A percentile compares a stretch with the other conserved stretches of the same genome.
Conservation (phyloP, 2,888 invertebrate species). For the Chydorus sphaericus region DNA sequence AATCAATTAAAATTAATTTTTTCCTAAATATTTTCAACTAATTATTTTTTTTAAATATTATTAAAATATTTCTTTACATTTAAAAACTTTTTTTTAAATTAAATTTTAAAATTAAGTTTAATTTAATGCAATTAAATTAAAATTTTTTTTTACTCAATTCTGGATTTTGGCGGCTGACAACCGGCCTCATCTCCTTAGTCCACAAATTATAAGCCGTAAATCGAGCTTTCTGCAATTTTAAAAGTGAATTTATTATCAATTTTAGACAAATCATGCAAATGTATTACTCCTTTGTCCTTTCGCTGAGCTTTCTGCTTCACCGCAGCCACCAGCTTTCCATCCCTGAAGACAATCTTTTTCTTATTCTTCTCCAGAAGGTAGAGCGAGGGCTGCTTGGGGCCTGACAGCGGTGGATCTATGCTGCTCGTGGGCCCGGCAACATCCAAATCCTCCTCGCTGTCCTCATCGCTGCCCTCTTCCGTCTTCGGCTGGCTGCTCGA, state of each 20-base stretch:
- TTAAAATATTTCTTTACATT: too few species aligned
- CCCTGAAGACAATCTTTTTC: slow-evolving; percentile 55
- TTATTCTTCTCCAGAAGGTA: slow-evolving; percentile 66
- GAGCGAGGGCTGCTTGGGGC: slow-evolving; percentile 27
- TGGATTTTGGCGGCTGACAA: slow-evolving; percentile 52
- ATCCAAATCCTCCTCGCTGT: slow-evolving; percentile 16
- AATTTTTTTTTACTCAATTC: slow-evolving; percentile 44
- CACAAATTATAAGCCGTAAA: slow-evolving; percentile 84
- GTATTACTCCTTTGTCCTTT: slow-evolving; percentile 54
- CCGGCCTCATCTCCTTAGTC: slow-evolving; percentile 67
- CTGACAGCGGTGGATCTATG: slow-evolving; percentile 22
- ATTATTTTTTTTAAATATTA: too few species aligned
- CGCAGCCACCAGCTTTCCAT: slow-evolving; percentile 40
- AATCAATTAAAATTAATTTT: too few species aligned
- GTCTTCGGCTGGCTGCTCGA: slow-evolving; percentile 24
- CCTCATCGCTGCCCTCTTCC: slow-evolving; percentile 23
- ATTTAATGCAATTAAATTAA: slow-evolving; percentile 12
- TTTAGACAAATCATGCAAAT: too few species aligned
- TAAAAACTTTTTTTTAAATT: slow-evolving; percentile 7
- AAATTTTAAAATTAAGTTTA: slow-evolving; percentile 9
- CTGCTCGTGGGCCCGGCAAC: slow-evolving; percentile 1
- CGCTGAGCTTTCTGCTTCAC: slow-evolving; percentile 58
- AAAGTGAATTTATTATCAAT: too few species aligned
- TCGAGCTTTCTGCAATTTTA: slow-evolving; percentile 53
- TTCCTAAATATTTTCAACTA: too few species aligned